Base-by-base conservation (phyloP, 2,797 vertebrate species). In the Amniataba percoides region DNA sequence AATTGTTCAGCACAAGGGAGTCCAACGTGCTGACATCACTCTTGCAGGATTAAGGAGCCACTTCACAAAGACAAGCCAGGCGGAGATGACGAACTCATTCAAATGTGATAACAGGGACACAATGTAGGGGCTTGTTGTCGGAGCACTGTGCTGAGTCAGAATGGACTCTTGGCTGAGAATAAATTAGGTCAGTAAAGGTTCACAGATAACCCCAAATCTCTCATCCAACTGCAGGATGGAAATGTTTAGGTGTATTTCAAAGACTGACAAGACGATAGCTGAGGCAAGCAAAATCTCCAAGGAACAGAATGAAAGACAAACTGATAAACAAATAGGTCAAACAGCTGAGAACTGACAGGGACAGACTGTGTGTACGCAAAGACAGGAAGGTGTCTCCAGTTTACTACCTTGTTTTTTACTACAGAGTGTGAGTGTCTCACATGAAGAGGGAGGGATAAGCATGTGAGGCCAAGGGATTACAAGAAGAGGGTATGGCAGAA, bases 381-480 rank as follows among this genome's bases (percentile, higher is more conserved):
- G 56, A 70, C 56, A 73, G 62, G 59, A 87, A 83, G 71, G 62
- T 66, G 60, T 14, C 51, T 73, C 9, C 4, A 49, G 34, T 88
- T 86, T 70, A 84, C 21, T 23, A 57, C 53, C 65, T 75, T 92
- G 73, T 84, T 90, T 88, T 31, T 89, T 82, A 68, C 31, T 64
- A 67, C 68, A 69, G 59, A 52, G 21, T 31, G 27, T 31, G 58
- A 82, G 23, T 79, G 73, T 77, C 84, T 92, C 87, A 92, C 85
- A 89, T 84, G 82, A 83, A 55, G 14, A 71, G 63, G 56, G 16
- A 70, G 49, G 61, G 56, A 27, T 71, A 80, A 77, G 36, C 63
- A 86, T 45, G 53, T 40, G 71, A 83, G 51, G 66, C 49, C 39
- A 36, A 66, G 36, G 55, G 70, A 77, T 79, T 80, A 75, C 49